Evolutionary conservation across 2,113 vertebrate species (phyloP).

Genomic region (Erythrocercus mccallii): DNA sequence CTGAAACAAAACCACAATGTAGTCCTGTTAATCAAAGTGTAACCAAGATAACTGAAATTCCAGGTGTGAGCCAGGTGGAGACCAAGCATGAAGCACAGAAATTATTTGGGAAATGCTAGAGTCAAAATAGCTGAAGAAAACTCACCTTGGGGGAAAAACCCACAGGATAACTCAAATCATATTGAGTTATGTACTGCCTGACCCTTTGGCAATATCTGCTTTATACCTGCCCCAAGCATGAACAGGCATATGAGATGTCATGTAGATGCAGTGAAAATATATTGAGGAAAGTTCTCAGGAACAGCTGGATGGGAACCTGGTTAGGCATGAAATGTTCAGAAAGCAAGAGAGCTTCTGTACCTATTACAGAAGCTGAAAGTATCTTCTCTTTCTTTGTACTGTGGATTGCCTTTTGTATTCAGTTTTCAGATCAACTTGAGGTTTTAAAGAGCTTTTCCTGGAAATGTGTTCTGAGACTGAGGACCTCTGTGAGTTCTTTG

Average conservation of each 20-base stretch:
- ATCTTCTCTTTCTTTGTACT: neutral
- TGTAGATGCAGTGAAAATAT: neutral
- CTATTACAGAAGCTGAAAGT: neutral
- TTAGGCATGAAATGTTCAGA: neutral
- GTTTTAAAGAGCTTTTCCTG: neutral
- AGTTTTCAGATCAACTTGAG: neutral
- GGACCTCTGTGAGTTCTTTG: neutral
- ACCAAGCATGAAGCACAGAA: neutral
- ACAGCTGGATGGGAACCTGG: neutral
- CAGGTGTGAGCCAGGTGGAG: neutral
- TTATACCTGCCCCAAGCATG: neutral
- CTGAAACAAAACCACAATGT: neutral
- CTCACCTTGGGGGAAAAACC: neutral
- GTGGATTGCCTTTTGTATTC: neutral
- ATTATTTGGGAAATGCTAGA: neutral
- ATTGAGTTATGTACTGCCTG: neutral
- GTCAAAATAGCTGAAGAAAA: neutral
- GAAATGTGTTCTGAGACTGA: neutral
- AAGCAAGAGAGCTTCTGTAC: neutral
- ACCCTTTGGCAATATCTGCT: neutral
- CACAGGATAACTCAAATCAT: neutral
- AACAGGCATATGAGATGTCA: neutral
- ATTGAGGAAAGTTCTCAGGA: neutral
- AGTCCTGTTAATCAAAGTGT: rapidly evolving
- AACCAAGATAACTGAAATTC: neutral